Evolutionary conservation across 2,113 vertebrate species (phyloP).

Genomic region (Nothocercus julius): DNA sequence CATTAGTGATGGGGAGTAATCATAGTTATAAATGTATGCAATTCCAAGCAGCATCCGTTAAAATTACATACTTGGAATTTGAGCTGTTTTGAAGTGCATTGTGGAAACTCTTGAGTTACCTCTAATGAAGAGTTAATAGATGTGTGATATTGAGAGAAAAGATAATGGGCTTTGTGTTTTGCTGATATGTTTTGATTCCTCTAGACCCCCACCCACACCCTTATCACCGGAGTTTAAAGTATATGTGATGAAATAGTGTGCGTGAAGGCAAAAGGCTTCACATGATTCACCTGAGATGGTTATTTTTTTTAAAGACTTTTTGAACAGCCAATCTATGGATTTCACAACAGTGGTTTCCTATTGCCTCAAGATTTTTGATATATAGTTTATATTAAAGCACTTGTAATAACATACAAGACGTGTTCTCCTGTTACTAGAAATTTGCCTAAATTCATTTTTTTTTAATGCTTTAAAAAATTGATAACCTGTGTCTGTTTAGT

Average conservation of each 20-base stretch:
- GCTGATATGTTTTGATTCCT: neutral
- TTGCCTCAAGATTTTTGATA: neutral
- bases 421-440: neutral
- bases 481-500: neutral
- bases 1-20: neutral
- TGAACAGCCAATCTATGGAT: neutral
- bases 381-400: neutral
- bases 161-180: neutral
- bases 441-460: neutral
- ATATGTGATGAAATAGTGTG: neutral
- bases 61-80: neutral
- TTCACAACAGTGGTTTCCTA: neutral
- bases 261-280: neutral
- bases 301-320: neutral
- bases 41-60: neutral
- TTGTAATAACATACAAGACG: neutral
- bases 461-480: neutral
- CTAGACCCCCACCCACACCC: accelerated
- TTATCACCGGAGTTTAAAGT: neutral
- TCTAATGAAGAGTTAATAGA: neutral
- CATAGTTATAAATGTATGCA: accelerated
- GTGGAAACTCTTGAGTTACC: neutral
- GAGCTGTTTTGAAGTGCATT: neutral
- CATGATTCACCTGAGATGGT: neutral
- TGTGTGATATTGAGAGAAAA: neutral